phyloP scores from a whole-genome alignment of 2,888 invertebrate genomes.

The Tenthredo notha region DNA sequence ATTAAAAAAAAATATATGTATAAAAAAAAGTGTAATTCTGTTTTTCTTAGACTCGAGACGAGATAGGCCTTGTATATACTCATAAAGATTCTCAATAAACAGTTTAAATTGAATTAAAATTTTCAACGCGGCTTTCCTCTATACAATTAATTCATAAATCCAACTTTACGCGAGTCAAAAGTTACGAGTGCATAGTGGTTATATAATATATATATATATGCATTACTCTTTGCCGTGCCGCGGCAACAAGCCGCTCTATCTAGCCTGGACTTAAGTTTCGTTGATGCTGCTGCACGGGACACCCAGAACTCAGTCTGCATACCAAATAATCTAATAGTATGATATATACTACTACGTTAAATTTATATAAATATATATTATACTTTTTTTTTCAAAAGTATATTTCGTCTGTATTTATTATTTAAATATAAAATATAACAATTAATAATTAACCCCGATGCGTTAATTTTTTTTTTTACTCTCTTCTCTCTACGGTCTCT shows the following conservation, averaged over 20 bases:
- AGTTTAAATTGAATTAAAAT: background rate
- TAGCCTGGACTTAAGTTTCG: background rate
- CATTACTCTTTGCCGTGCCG: slow-evolving; percentile 7
- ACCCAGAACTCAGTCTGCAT: slow-evolving; percentile 49
- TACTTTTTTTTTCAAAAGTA: background rate
- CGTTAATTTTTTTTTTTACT: background rate
- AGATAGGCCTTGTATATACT: no score
- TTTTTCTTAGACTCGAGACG: no score
- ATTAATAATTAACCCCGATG: no score
- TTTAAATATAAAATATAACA: no score
- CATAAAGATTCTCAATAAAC: no score
- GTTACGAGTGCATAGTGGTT: slow-evolving; percentile 12
- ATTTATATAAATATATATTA: background rate
- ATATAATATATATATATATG: background rate
- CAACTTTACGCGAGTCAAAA: background rate
- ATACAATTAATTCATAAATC: slow-evolving; percentile 14
- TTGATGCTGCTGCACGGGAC: slow-evolving; percentile 25
- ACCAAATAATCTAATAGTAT: slow-evolving; percentile 10
- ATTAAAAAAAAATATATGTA: background rate
- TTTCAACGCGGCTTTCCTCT: background rate
- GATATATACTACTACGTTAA: background rate
- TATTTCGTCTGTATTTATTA: background rate
- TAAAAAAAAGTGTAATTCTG: no score
- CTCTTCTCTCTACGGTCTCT: background rate
- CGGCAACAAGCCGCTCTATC: background rate